phyloP scores from a whole-genome alignment of 2,113 vertebrate genomes.

The Oryzias melastigma region DNA sequence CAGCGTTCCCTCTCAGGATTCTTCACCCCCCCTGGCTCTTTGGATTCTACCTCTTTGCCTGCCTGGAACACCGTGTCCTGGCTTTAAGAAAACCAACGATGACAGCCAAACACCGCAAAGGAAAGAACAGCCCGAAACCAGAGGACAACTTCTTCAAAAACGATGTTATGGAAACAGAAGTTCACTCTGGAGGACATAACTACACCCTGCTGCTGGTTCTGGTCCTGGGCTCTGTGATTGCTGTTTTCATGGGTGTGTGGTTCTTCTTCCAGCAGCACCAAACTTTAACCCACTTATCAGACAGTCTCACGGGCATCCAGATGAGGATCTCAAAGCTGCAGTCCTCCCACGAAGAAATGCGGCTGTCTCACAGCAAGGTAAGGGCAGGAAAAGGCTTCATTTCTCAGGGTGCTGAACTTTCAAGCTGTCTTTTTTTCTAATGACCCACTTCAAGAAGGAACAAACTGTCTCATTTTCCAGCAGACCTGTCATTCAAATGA shows the following conservation, averaged over 20 bases:
- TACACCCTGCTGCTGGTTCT: slow-evolving; percentile 42
- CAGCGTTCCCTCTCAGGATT: neutral
- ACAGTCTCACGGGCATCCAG: slow-evolving; percentile 68
- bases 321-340: slow-evolving; percentile 71
- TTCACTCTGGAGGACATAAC: slow-evolving; percentile 40
- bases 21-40: slow-evolving; percentile 3
- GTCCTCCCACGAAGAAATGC: slow-evolving; percentile 65
- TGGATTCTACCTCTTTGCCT: slow-evolving; percentile 22
- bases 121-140: slow-evolving; percentile 65
- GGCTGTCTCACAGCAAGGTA: slow-evolving; percentile 67
- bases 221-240: slow-evolving; percentile 52
- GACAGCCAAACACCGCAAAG: slow-evolving; percentile 77
- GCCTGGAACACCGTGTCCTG: slow-evolving; percentile 59
- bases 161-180: slow-evolving; percentile 53
- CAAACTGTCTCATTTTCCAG: neutral
- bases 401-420: neutral
- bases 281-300: slow-evolving; percentile 66
- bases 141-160: slow-evolving; percentile 71
- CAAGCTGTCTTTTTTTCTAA: neutral
- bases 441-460: neutral
- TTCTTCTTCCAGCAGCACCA: slow-evolving; percentile 75
- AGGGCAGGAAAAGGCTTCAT: neutral
- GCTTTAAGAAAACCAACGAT: slow-evolving; percentile 34
- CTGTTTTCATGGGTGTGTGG: slow-evolving; percentile 56
- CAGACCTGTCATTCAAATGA: neutral